phyloP scores from a whole-genome alignment of 2,888 invertebrate genomes.

The Seira ritae region DNA sequence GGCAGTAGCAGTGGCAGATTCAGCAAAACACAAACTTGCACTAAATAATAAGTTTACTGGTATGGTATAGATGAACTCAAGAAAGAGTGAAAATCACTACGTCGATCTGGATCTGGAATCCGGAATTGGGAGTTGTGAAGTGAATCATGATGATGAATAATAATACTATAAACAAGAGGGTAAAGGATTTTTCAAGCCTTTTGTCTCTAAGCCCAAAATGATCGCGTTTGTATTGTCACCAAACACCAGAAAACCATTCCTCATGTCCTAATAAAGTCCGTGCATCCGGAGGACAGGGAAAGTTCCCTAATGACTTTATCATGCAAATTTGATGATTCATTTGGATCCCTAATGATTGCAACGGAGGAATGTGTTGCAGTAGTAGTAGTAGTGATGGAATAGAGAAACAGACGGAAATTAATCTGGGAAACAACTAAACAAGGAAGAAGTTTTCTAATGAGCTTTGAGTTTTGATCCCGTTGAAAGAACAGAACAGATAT shows the following conservation, averaged over 20 bases:
- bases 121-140: too few relatives aligned
- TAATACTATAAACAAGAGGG: too few relatives aligned
- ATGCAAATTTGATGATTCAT: constrained; percentile 71
- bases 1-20: not conserved
- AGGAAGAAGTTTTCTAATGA: not conserved
- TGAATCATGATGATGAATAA: too few relatives aligned
- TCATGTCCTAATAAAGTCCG: constrained; percentile 41
- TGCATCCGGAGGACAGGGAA: constrained; percentile 43
- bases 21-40: too few relatives aligned
- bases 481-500: too few relatives aligned
- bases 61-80: too few relatives aligned
- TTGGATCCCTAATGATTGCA: constrained; percentile 27
- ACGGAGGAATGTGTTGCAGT: not conserved
- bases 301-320: constrained; percentile 71
- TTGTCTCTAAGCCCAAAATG: not conserved
- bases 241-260: not conserved
- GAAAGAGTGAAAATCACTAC: not conserved
- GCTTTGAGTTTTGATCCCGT: too few relatives aligned
- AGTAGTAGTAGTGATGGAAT: not conserved
- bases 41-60: too few relatives aligned
- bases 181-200: too few relatives aligned
- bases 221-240: not conserved
- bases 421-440: not conserved
- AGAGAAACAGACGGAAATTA: constrained; percentile 15
- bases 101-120: too few relatives aligned